These are phyloP conservation scores for Leptopilina clavipes DNA, from an alignment of 1,140 invertebrate species.

Conservation along the genomic window DNA sequence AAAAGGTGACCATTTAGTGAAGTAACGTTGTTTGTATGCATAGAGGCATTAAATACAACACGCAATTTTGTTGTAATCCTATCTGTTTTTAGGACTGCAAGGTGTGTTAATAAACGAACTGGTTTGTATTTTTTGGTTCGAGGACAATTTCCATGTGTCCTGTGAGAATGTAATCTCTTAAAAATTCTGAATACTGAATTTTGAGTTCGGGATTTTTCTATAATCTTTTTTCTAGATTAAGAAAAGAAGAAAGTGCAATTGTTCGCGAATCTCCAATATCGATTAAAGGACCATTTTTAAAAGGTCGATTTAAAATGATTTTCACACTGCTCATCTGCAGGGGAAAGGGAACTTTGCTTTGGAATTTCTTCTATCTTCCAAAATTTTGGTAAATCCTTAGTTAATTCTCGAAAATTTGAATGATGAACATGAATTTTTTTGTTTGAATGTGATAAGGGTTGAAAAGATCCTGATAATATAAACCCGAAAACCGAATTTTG, in stretches of 20 bases:
- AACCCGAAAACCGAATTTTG: conserved; percentile 30
- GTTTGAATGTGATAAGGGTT: background rate
- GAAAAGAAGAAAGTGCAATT: background rate
- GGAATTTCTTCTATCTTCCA: conserved; percentile 9
- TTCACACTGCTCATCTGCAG: background rate
- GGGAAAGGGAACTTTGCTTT: background rate
- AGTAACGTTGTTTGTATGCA: background rate
- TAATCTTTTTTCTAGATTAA: background rate
- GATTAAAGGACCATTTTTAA: background rate
- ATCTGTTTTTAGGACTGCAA: conserved; percentile 41
- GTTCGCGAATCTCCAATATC: background rate
- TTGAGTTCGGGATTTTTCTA: conserved; percentile 34
- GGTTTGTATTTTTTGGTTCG: background rate
- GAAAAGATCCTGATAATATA: conserved; percentile 5
- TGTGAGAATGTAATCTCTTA: conserved; percentile 49
- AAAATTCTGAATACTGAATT: conserved; percentile 51
- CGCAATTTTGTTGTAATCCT: conserved; percentile 45
- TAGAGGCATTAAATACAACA: conserved; percentile 51
- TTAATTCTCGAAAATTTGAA: background rate
- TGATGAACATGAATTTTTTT: background rate
- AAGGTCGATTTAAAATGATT: background rate
- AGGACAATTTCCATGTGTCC: conserved; percentile 51
- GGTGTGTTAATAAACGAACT: conserved; percentile 44
- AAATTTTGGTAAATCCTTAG: background rate
- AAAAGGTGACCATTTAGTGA: conserved; percentile 39